Base-by-base conservation (phyloP, 1,140 invertebrate genomes). In the Battus philenor region DNA sequence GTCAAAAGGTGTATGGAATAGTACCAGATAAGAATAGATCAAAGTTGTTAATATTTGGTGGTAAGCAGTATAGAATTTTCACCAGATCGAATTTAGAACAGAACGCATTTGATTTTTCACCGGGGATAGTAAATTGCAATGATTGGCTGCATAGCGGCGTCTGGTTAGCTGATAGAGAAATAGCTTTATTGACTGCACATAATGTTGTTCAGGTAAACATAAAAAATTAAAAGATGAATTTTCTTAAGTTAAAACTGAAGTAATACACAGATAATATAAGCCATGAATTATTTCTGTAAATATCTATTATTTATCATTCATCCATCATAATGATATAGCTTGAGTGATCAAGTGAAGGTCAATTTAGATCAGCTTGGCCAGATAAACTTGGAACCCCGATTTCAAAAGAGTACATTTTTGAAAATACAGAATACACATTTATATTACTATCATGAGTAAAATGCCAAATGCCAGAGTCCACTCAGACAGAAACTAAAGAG, bases 1-100 rank as follows among this genome's bases (percentile, higher is more conserved):
- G 72, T 0, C 76, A 83, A 50, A 83, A 80, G 53, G 68, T 83
- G 52, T 69, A 80, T 60, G 62, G 73, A 9, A 59, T 83, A 41
- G 49, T 74, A 20, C 51, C 62, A n/a, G 48, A 45, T 3, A 38
- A 63, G 38, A 54, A 26, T 39, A 16, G 46, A 5, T 20, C 29
- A 3, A 60, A 68, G 27, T 39, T 83, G 6, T 34, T 83, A 9
- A 54, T 80, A 15, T 79, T 69, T 61, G 79, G 79, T 9, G 75
- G 79, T 1, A 83, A 83, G 61, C 76, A 83, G 33, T 76, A 69
- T 29, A 59, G 58, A 17, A 20, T 76, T 9, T 8, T 73, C 8
- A 13, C 4, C 2, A 34, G 8, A 13, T 11, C 29, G 17, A 15
- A 20, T 15, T 26, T 47, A 27, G 20, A 47, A 11, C 30, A 12